Evolutionary conservation across 2,797 vertebrate genomes (phyloP).

Genomic region (Prunella strophiata): DNA sequence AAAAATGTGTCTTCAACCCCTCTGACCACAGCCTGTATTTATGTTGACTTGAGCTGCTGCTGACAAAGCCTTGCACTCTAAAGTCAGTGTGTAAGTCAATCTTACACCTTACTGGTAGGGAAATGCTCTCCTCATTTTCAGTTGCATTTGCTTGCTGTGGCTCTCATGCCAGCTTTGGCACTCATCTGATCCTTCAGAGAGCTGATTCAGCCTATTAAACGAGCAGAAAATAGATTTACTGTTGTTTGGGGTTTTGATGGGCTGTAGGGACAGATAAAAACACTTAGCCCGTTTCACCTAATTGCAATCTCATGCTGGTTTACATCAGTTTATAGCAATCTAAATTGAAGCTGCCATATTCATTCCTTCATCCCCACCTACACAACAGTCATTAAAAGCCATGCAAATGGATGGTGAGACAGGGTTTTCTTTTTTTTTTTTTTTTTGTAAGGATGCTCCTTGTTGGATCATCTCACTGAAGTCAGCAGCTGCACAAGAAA

Average conservation of each 20-base stretch:
- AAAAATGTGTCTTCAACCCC: not conserved
- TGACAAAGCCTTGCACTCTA: not conserved
- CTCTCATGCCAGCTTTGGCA: not conserved
- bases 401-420: not conserved
- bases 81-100: not conserved
- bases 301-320: not conserved
- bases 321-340: not conserved
- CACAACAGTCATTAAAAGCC: not conserved
- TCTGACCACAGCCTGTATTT: not conserved
- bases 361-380: not conserved
- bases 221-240: not conserved
- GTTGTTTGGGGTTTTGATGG: not conserved
- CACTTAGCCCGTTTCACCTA: slow-evolving; percentile 9
- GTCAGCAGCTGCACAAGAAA: not conserved
- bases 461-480: not conserved
- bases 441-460: not conserved
- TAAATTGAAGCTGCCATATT: not conserved
- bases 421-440: not conserved
- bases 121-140: not conserved
- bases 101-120: not conserved
- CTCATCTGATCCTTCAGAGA: not conserved
- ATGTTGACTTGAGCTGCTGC: not conserved
- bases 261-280: slow-evolving; percentile 4
- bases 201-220: slow-evolving; percentile 32
- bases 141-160: not conserved